Conservation (phyloP, 2,113 vertebrate species). For the Lynx canadensis region DNA sequence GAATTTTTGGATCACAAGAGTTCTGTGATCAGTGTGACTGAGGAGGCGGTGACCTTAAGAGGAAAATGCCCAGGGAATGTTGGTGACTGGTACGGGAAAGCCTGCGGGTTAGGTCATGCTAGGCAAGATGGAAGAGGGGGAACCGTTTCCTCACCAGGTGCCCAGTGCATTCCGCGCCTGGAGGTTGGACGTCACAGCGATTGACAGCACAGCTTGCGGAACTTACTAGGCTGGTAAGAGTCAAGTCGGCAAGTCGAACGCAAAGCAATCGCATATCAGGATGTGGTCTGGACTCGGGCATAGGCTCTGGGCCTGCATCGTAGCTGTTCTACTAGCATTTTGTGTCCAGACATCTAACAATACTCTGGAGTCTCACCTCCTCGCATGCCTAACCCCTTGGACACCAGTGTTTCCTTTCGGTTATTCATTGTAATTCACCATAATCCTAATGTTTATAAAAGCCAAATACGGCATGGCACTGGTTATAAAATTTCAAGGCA, state of each 20-base stretch:
- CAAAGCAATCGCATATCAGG: neutral
- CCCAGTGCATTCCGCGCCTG: neutral
- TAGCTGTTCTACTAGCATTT: no score
- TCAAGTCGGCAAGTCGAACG: neutral
- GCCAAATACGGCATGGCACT: neutral
- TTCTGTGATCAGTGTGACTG: neutral
- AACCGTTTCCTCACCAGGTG: neutral
- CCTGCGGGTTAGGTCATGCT: neutral
- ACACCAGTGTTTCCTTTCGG: neutral
- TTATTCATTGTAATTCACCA: neutral
- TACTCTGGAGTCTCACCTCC: neutral
- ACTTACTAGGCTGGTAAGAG: neutral
- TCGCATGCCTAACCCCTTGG: neutral
- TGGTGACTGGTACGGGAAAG: neutral
- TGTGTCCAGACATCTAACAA: neutral
- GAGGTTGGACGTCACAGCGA: neutral
- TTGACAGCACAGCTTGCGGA: neutral
- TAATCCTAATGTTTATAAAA: neutral
- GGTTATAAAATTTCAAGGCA: neutral
- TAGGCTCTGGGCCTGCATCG: neutral
- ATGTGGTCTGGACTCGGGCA: neutral
- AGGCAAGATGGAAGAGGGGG: neutral
- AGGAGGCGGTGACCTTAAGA: neutral
- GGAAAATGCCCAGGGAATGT: neutral
- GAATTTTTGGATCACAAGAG: constrained; percentile 83